phyloP scores from a whole-genome alignment of 2,797 vertebrate species.

The Crocodylus rhombifer region DNA sequence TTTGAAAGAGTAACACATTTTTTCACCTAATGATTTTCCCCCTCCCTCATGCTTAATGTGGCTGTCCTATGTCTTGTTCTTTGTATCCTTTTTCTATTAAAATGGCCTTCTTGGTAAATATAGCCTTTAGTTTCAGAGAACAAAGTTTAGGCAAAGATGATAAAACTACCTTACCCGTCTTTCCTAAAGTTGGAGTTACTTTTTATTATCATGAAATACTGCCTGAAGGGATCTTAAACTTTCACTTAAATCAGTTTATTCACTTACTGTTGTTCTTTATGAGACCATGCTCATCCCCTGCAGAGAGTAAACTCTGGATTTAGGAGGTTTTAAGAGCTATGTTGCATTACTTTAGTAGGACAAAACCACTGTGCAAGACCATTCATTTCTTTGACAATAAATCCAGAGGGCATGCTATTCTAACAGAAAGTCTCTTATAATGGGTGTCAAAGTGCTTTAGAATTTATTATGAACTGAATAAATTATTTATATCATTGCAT shows the following conservation, averaged over 20 bases:
- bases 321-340: constrained; percentile 7
- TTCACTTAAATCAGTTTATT: not conserved
- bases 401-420: constrained; percentile 20
- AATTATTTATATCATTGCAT: not conserved
- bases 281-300: constrained; percentile 10
- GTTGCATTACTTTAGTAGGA: constrained; percentile 47
- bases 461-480: not conserved
- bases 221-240: not conserved
- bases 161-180: not conserved
- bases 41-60: not conserved
- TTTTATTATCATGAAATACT: constrained; percentile 38
- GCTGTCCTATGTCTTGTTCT: not conserved
- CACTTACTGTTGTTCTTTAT: constrained; percentile 26
- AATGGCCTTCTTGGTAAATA: not conserved
- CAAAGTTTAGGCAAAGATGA: not conserved
- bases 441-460: constrained; percentile 26
- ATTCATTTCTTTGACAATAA: constrained; percentile 29
- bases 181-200: constrained; percentile 31
- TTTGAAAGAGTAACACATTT: not conserved
- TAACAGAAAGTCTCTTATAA: constrained; percentile 26
- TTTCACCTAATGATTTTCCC: not conserved
- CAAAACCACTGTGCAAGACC: constrained; percentile 14
- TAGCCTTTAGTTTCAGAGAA: not conserved
- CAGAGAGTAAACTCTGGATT: not conserved
- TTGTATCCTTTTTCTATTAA: not conserved